Evolutionary conservation across 2,888 invertebrate genomes (phyloP).

Genomic region (Andrena dorsata): DNA sequence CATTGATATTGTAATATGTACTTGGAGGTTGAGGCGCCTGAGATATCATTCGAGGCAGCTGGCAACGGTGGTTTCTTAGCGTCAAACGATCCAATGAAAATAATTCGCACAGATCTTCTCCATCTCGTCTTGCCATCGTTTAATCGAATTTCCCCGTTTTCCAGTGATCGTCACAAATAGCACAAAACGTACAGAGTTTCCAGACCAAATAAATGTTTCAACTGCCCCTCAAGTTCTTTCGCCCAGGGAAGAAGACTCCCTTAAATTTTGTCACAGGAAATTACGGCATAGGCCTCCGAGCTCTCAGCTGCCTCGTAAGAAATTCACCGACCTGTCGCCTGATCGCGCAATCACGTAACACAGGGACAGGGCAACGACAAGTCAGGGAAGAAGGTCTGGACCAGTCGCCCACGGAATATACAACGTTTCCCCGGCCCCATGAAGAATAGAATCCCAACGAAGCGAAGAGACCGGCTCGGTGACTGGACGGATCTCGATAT

Average conservation of each 20-base stretch:
- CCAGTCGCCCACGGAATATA: not conserved
- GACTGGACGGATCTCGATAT: conserved; percentile 41
- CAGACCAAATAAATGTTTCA: not conserved
- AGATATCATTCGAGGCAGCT: conserved; percentile 4
- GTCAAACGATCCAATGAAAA: not conserved
- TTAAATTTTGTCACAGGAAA: conserved; percentile 12
- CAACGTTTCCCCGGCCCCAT: not conserved
- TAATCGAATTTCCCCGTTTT: too few species aligned
- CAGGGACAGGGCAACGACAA: conserved; percentile 13
- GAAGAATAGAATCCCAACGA: conserved; percentile 2
- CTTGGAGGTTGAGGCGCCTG: conserved; percentile 24
- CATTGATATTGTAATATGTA: conserved; percentile 45
- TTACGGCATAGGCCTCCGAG: not conserved
- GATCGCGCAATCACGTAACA: conserved; percentile 48
- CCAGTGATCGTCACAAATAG: too few species aligned
- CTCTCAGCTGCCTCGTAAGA: conserved; percentile 43
- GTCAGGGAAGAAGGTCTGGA: not conserved
- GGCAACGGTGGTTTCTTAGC: not conserved
- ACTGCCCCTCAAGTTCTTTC: not conserved
- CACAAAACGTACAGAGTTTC: not conserved
- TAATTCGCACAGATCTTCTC: too few species aligned
- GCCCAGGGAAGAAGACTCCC: not conserved
- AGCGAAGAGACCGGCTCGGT: not conserved
- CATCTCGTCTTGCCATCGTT: too few species aligned
- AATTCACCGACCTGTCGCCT: conserved; percentile 47